Evolutionary conservation across 2,113 vertebrate species (phyloP).

Genomic region (Oncorhynchus mykiss): DNA sequence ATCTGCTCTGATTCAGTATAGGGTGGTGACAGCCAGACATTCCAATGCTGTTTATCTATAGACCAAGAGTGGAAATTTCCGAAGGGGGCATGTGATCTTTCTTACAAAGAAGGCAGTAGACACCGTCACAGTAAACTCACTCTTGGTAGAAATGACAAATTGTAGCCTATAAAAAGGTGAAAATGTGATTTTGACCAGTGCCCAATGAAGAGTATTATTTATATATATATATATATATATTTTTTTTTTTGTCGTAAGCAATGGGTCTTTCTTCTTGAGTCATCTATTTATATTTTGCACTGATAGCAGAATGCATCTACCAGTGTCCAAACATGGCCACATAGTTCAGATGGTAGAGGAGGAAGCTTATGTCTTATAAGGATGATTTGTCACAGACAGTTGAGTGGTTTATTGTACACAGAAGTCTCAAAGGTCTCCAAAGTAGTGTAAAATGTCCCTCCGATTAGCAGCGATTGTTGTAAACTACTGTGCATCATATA

Average conservation of each 20-base stretch:
- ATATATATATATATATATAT: too few relatives aligned
- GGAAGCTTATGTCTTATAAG: too few relatives aligned
- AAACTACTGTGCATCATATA: neutral
- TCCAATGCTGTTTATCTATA: slow-evolving; percentile 45
- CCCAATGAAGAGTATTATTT: neutral
- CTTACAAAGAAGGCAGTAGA: neutral
- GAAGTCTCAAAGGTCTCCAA: neutral
- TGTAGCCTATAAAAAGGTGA: too few relatives aligned
- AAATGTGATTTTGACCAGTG: neutral
- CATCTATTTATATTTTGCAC: neutral
- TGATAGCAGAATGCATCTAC: neutral
- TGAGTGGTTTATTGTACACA: neutral
- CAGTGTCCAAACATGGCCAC: neutral
- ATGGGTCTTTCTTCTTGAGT: slow-evolving; percentile 9
- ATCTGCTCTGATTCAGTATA: slow-evolving; percentile 5
- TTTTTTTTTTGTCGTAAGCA: neutral
- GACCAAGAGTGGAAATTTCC: slow-evolving; percentile 62
- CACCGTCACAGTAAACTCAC: neutral
- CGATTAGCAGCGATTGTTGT: neutral
- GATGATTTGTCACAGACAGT: neutral
- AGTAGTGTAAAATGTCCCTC: neutral
- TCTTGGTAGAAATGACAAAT: neutral
- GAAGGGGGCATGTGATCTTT: slow-evolving; percentile 21
- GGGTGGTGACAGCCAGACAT: slow-evolving; percentile 15
- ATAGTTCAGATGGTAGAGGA: neutral